phyloP scores from a whole-genome alignment of 1,140 invertebrate species.

The Drosophila micromelanica region DNA sequence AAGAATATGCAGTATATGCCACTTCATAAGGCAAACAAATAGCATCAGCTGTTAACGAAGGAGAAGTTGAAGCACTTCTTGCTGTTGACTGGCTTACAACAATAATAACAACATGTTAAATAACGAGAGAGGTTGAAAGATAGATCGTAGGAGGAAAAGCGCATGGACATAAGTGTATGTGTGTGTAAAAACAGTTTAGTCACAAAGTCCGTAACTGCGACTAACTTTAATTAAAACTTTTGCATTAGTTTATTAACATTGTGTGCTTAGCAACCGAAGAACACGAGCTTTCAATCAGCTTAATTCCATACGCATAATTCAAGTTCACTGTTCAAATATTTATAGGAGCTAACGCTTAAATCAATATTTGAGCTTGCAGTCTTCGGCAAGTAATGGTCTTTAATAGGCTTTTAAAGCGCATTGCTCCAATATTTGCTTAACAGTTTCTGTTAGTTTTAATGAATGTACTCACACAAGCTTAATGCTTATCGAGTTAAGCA shows the following conservation, averaged over 20 bases:
- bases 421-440: too few species aligned
- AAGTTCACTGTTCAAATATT: neutral
- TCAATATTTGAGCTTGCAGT: neutral
- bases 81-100: constrained; percentile 22
- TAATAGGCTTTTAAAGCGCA: too few species aligned
- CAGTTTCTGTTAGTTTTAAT: too few species aligned
- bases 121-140: neutral
- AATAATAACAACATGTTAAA: neutral
- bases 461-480: too few species aligned
- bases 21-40: constrained; percentile 56
- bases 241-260: constrained; percentile 11
- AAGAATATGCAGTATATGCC: too few species aligned
- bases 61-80: constrained; percentile 7
- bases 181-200: constrained; percentile 8
- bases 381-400: too few species aligned
- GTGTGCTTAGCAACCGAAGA: constrained; percentile 1
- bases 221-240: constrained; percentile 25
- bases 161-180: neutral
- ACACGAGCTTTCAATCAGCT: constrained; percentile 3
- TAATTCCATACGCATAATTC: neutral
- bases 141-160: neutral
- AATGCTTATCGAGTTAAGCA: too few species aligned
- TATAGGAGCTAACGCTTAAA: neutral
- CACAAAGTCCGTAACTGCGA: neutral
- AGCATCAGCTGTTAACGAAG: constrained; percentile 40